These are phyloP conservation scores for Brachyhypopomus occidentalis DNA, from an alignment of 2,113 vertebrate genomes.

Conservation along the genomic window DNA sequence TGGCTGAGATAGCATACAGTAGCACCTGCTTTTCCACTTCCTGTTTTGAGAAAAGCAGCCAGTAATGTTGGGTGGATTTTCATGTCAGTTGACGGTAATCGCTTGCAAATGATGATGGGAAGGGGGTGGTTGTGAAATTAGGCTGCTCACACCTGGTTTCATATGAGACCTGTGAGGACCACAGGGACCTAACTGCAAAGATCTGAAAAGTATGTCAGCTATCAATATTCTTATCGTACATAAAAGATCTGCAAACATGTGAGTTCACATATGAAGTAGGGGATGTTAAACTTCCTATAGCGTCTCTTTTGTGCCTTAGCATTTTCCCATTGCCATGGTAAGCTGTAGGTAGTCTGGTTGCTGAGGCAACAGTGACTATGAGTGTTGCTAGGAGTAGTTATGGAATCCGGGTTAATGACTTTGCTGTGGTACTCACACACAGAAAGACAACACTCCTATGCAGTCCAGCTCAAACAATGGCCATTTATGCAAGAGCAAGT, in stretches of 20 bases:
- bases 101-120: neutral
- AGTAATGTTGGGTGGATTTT: too few relatives aligned
- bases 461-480: slow-evolving; percentile 29
- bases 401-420: slow-evolving; percentile 32
- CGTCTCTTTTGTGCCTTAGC: neutral
- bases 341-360: neutral
- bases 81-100: too few relatives aligned
- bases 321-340: neutral
- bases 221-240: too few relatives aligned
- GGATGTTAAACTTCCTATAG: neutral
- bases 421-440: neutral
- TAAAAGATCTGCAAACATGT: too few relatives aligned
- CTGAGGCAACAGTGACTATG: neutral
- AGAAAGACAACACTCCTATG: slow-evolving; percentile 12
- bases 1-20: too few relatives aligned
- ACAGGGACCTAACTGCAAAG: neutral
- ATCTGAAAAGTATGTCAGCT: neutral
- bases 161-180: neutral
- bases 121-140: neutral
- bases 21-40: too few relatives aligned
- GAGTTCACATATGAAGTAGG: too few relatives aligned
- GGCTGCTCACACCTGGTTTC: neutral
- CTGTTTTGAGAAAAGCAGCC: too few relatives aligned
- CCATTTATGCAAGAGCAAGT: slow-evolving; percentile 28
- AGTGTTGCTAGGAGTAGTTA: slow-evolving; percentile 25